phyloP scores from a whole-genome alignment of 2,888 invertebrate genomes.

The Busseola fusca region DNA sequence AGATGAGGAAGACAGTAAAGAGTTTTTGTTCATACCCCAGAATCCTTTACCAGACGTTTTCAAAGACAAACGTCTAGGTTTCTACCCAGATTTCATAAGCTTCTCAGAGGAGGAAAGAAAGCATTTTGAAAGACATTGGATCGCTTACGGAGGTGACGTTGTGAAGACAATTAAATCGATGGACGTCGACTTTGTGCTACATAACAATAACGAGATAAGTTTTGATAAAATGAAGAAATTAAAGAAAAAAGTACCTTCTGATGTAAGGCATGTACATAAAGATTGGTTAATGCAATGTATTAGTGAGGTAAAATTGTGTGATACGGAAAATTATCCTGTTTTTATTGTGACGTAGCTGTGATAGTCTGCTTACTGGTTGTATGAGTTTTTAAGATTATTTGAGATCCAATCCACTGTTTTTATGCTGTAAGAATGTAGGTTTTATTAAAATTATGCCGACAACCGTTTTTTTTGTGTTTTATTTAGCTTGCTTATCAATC shows the following conservation, averaged over 20 bases:
- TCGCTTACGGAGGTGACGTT: conserved; percentile 89
- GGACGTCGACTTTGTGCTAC: conserved; percentile 81
- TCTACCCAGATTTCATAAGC: conserved; percentile 85
- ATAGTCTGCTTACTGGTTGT: conserved; percentile 39
- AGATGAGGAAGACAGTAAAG: conserved; percentile 54
- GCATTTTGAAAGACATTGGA: conserved; percentile 89
- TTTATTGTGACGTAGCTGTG: conserved; percentile 67
- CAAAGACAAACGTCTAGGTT: conserved; percentile 76
- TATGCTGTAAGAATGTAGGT: not conserved
- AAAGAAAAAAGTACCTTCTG: conserved; percentile 67
- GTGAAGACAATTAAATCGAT: conserved; percentile 75
- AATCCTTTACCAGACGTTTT: conserved; percentile 81
- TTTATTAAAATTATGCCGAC: conserved; percentile 14
- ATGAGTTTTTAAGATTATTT: conserved; percentile 12
- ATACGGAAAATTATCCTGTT: conserved; percentile 76
- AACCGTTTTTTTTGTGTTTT: conserved; percentile 11
- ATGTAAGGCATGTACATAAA: conserved; percentile 79
- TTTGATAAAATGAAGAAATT: conserved; percentile 75
- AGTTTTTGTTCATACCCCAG: conserved; percentile 67
- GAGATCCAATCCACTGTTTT: conserved; percentile 38
- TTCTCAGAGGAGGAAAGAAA: conserved; percentile 78
- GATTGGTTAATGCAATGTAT: conserved; percentile 83
- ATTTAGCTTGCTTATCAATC: conserved; percentile 8
- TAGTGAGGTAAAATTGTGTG: conserved; percentile 74
- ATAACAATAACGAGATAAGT: conserved; percentile 72